Base-by-base conservation (phyloP, 2,797 vertebrate genomes). In the Syndactyla subalaris region DNA sequence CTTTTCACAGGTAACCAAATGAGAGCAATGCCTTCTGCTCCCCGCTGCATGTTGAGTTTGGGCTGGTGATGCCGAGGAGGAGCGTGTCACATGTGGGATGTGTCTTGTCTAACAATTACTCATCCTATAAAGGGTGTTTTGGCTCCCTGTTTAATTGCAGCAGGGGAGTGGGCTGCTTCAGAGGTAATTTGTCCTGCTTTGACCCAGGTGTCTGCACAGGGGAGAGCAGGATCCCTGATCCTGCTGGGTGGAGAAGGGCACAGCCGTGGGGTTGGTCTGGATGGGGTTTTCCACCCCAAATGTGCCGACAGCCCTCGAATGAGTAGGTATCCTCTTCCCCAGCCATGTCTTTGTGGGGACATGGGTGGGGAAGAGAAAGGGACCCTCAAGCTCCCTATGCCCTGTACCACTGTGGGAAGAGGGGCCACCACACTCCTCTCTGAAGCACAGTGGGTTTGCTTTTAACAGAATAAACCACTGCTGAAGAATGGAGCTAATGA, bases 381-480 rank as follows among this genome's bases (percentile, higher is more conserved):
- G 38, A 45, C 45, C 1, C 1, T 63, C 34, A 19, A 7, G 26
- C 41, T 66, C n/a, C 36, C 29, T 49, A 7, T 27, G 41, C 27
- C 38, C 27, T 62, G 27, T 30, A 41, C 38, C 10, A 2, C 51
- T 1, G 2, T 14, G 80, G 49, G n/a, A 70, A n/a, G 38, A 62
- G 39, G 17, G 30, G 36, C 29, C 36, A 8, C 62, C 43, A 29
- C 0, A 0, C 23, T 79, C 14, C 17, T 62, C 48, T 30, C 51
- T 0, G 0, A 52, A 27, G 65, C 63, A 43, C 0, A 0, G 26
- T 0, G 3, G 14, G 43, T 87, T 18, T 63, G 72, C 45, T 81
- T 83, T 73, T 29, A 75, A 43, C 54, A 57, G 81, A 58, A 43
- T 19, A 89, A 90, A 82, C 39, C 32, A 22, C 23, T 2, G 15